phyloP scores from a whole-genome alignment of 2,113 vertebrate genomes.

The Desmodus rotundus region DNA sequence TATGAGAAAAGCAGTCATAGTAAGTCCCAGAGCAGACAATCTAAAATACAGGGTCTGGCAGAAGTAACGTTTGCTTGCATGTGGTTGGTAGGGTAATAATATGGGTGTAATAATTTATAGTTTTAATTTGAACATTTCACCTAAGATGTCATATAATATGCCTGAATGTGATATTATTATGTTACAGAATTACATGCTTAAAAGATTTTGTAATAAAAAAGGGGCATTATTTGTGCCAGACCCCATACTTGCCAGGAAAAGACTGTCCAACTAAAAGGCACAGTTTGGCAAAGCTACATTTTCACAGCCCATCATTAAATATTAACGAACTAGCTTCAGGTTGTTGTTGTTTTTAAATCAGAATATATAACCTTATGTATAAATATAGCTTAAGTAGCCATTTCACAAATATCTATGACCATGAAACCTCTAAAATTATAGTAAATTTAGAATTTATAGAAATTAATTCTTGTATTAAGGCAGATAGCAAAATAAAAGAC shows the following conservation, averaged over 20 bases:
- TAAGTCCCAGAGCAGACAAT: neutral
- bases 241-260: neutral
- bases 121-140: too few relatives aligned
- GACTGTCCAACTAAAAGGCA: conserved; percentile 45
- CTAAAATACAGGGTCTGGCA: neutral
- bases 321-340: conserved; percentile 59
- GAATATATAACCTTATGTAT: neutral
- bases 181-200: too few relatives aligned
- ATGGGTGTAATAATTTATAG: too few relatives aligned
- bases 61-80: too few relatives aligned
- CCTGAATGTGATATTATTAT: too few relatives aligned
- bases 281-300: neutral
- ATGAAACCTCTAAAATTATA: neutral
- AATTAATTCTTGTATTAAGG: neutral
- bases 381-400: neutral
- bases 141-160: too few relatives aligned
- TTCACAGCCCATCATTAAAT: conserved; percentile 60
- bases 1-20: neutral
- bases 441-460: neutral
- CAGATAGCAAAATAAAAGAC: neutral
- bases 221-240: too few relatives aligned
- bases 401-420: neutral
- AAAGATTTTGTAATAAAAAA: too few relatives aligned
- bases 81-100: too few relatives aligned
- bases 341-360: neutral